A percentile compares a stretch with the other conserved stretches of the same genome.
phyloP scores from a whole-genome alignment of 2,113 vertebrate species.

The Rhea pennata region DNA sequence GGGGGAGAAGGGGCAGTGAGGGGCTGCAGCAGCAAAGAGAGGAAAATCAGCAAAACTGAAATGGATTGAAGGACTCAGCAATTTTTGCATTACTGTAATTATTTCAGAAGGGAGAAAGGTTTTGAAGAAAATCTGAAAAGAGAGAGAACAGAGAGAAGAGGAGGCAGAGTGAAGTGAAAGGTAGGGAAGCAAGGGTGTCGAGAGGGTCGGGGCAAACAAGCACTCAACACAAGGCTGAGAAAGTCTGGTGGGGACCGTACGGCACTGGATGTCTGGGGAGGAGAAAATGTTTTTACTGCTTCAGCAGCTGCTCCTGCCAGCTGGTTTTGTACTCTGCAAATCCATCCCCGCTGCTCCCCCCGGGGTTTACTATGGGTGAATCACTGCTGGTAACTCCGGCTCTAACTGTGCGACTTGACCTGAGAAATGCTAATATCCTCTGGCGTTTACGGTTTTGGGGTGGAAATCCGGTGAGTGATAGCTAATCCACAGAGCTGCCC shows the following conservation, averaged over 20 bases:
- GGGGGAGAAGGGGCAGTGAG: not conserved
- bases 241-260: not conserved
- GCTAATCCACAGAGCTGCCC: not conserved
- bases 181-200: not conserved
- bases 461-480: not conserved
- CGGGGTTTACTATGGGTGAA: not conserved
- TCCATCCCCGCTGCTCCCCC: not conserved
- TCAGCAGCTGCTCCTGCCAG: constrained; percentile 45
- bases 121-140: not conserved
- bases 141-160: not conserved
- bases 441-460: not conserved
- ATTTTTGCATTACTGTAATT: not conserved
- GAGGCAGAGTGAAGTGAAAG: not conserved
- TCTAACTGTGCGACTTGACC: not conserved
- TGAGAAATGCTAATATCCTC: constrained; percentile 17
- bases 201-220: not conserved
- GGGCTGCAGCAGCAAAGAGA: not conserved
- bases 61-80: not conserved
- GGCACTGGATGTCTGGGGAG: not conserved
- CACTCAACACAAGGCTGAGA: not conserved
- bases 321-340: constrained; percentile 35
- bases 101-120: not conserved
- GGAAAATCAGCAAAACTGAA: not conserved
- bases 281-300: constrained; percentile 8
- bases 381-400: constrained; percentile 7